Conservation (phyloP, 2,888 invertebrate genomes). For the Poecilus cupreus region DNA sequence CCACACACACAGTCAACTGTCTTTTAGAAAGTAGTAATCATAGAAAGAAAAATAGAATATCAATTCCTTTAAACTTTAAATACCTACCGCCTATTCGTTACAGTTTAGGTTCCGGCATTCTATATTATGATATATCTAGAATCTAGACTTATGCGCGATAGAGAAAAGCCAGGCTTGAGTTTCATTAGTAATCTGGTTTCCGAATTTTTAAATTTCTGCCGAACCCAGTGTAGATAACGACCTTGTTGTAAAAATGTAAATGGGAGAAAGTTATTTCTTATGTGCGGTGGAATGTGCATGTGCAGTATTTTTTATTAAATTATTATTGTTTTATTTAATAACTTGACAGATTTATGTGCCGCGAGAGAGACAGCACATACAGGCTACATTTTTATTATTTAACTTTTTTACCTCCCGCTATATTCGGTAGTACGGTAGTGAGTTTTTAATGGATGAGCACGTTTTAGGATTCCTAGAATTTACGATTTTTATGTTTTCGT, state of each 20-base stretch:
- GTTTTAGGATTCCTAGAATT: too few relatives aligned
- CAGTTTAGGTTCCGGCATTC: constrained; percentile 14
- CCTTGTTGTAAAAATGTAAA: constrained; percentile 21
- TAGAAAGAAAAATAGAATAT: constrained; percentile 20
- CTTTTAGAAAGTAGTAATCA: constrained; percentile 17
- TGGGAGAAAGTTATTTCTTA: constrained; percentile 17
- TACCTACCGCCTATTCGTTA: background rate
- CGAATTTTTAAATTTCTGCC: constrained; percentile 22
- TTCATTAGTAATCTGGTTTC: constrained; percentile 26
- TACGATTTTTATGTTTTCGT: too few relatives aligned
- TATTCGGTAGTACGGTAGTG: too few relatives aligned
- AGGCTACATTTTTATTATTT: too few relatives aligned
- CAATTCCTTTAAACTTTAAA: background rate
- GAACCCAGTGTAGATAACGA: constrained; percentile 10
- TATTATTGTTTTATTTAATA: background rate
- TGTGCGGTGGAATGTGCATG: background rate
- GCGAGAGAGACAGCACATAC: too few relatives aligned
- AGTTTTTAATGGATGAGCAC: too few relatives aligned
- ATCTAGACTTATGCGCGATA: too few relatives aligned
- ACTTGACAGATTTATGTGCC: too few relatives aligned
- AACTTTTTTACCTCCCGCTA: too few relatives aligned
- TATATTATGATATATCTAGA: constrained; percentile 1
- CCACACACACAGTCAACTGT: too few relatives aligned
- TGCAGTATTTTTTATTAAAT: background rate
- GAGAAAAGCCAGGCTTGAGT: background rate